Evolutionary conservation across 1,140 invertebrate genomes (phyloP).

Genomic region (Drosophila paulistorum): DNA sequence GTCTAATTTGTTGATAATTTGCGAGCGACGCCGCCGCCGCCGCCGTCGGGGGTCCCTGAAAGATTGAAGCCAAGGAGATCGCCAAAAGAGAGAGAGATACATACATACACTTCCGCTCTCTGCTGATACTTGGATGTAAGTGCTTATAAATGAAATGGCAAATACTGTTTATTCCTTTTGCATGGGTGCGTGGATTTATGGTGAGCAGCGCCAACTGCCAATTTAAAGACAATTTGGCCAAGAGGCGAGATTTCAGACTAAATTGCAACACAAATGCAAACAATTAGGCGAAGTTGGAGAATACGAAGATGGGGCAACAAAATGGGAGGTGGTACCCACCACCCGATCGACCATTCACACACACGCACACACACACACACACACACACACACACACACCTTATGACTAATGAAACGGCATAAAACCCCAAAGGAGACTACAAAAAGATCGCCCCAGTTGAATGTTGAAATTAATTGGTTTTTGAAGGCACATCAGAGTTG

Average conservation of each 20-base stretch:
- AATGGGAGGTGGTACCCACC: conserved; percentile 1
- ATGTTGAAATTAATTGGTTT: conserved; percentile 53
- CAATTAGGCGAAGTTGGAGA: conserved; percentile 39
- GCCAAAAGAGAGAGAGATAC: background rate
- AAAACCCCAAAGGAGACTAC: conserved; percentile 26
- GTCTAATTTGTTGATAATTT: conserved; percentile 83
- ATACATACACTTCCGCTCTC: conserved; percentile 16
- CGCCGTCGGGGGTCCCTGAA: conserved; percentile 9
- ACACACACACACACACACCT: conserved; percentile 7
- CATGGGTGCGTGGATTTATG: conserved; percentile 72
- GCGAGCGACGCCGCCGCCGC: conserved; percentile 53
- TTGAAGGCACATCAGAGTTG: conserved; percentile 22
- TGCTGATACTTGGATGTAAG: background rate
- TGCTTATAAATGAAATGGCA: conserved; percentile 21
- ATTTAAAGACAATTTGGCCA: conserved; percentile 82
- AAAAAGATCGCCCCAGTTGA: conserved; percentile 43
- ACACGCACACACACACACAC: conserved; percentile 12
- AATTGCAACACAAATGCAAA: conserved; percentile 77
- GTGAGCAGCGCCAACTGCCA: conserved; percentile 73
- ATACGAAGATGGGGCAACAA: background rate
- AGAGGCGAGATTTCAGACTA: conserved; percentile 68
- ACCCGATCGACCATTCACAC: background rate
- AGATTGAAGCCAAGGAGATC: background rate
- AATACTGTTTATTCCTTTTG: conserved; percentile 1
- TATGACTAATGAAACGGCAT: conserved; percentile 24